These are phyloP conservation scores for Drosophila nigritarsus DNA, from an alignment of 2,888 invertebrate species.

Conservation along the genomic window DNA sequence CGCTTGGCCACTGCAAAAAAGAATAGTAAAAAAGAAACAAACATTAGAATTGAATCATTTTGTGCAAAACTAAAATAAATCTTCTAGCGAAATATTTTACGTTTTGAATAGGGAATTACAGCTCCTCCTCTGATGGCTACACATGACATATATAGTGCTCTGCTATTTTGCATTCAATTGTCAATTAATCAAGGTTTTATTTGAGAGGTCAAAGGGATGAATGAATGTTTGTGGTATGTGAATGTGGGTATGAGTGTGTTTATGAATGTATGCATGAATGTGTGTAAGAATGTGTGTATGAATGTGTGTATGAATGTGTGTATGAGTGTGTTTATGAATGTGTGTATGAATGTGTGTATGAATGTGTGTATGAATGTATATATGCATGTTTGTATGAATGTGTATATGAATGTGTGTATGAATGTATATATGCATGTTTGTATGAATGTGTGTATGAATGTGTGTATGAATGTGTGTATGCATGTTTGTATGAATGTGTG, in stretches of 20 bases:
- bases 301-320: neutral
- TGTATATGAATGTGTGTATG: neutral
- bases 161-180: neutral
- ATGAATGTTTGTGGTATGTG: neutral
- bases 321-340: too few relatives aligned
- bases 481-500: too few relatives aligned
- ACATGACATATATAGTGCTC: neutral
- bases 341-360: neutral
- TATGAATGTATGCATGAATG: neutral
- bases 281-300: neutral
- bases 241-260: too few relatives aligned
- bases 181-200: neutral
- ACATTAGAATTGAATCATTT: neutral
- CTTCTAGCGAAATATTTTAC: neutral
- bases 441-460: neutral
- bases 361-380: neutral
- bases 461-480: neutral
- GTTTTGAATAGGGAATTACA: neutral
- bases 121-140: neutral
- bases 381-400: neutral
- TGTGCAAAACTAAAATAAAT: neutral
- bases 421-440: neutral
- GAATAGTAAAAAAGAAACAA: slow-evolving; percentile 2
- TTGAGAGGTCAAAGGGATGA: neutral
- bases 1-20: slow-evolving; percentile 87